Evolutionary conservation across 2,888 invertebrate genomes (phyloP), one percentile per base, ranked within the genome.

Genomic region (Pristionchus maxplancki): DNA sequence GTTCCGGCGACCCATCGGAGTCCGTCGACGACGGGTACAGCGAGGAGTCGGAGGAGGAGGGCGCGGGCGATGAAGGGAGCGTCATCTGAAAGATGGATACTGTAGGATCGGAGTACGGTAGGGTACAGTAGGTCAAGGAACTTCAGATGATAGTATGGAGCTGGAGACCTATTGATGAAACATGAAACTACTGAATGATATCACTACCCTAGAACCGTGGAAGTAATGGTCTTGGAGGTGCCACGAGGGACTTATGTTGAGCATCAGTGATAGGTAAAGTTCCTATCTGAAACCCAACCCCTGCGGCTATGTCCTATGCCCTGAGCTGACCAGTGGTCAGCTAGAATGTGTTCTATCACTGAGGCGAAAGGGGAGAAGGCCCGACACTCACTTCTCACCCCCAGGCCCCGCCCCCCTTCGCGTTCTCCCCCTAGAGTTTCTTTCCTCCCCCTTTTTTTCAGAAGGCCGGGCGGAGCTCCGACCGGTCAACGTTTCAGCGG

Each of bases 41-140:
- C 5, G 62, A 85, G 40, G 86, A 71, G n/a, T 71, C 48, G 86
- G 86, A 71, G 67, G 86, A 87, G 48, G 86, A 87, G 31, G 86
- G 86, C 13, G 86, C 86, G 34, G 86, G 86, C 48, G 86, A 87
- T 28, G 86, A 87, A 4, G 86, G 86, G 9, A 87, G 67, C 17
- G 85, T 48, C 86, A 87, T 87, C 86, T 87, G 44, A 1, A 71
- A 64, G 31, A 11, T n/a, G n/a, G n/a, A 37, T 37, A 74, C 24
- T 34, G 74, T 37, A 17, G 31, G 28, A n/a, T 24, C 17, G 24
- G 15, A n/a, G n/a, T 50, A 82, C 20, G 31, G 48, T 48, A 82
- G 82, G 53, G 2, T 82, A 82, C 31, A 34, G 50, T 17, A 20
- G 81, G 28, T 0, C 6, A 9, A 24, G 53, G 20, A 17, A n/a